A percentile compares a stretch with the other conserved stretches of the same genome.
Conservation (phyloP, 37 sponge, comb jelly and placozoan species). For the Spongilla lacustris region DNA sequence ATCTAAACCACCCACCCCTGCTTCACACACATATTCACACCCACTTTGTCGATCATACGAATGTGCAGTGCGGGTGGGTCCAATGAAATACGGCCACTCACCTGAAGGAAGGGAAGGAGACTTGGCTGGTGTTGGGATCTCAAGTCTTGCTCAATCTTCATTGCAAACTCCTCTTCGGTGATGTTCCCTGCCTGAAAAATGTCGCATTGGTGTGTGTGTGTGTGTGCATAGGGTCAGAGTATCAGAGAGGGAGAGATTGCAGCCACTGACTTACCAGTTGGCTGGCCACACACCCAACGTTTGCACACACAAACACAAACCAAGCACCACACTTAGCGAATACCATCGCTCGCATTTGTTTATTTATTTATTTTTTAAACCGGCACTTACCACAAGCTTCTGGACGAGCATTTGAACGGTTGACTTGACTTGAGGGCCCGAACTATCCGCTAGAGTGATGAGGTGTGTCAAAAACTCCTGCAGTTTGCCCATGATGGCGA, state of each 20-base stretch:
- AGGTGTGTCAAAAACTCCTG: constrained; percentile 75
- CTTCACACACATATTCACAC: too few relatives aligned
- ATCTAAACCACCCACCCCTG: too few relatives aligned
- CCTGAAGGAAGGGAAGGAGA: constrained; percentile 80
- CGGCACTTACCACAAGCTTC: constrained; percentile 70
- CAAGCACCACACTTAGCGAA: background rate
- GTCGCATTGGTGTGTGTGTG: background rate
- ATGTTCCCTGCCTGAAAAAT: constrained; percentile 51
- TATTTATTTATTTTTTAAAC: background rate
- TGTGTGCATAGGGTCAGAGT: too few relatives aligned
- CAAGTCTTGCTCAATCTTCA: constrained; percentile 64
- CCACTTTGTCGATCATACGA: background rate
- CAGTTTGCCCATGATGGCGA: constrained; percentile 61
- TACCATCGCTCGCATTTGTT: too few relatives aligned
- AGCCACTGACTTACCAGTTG: background rate
- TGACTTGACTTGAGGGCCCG: constrained; percentile 49
- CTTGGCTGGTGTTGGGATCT: constrained; percentile 79
- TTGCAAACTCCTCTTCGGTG: constrained; percentile 77
- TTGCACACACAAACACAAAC: background rate
- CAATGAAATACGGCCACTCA: constrained; percentile 17
- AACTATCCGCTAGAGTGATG: constrained; percentile 65
- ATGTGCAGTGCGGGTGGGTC: background rate
- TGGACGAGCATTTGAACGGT: constrained; percentile 72
- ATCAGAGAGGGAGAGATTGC: too few relatives aligned
- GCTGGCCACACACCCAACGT: background rate